Evolutionary conservation across 2,113 vertebrate species (phyloP).

Genomic region (Scomber scombrus): DNA sequence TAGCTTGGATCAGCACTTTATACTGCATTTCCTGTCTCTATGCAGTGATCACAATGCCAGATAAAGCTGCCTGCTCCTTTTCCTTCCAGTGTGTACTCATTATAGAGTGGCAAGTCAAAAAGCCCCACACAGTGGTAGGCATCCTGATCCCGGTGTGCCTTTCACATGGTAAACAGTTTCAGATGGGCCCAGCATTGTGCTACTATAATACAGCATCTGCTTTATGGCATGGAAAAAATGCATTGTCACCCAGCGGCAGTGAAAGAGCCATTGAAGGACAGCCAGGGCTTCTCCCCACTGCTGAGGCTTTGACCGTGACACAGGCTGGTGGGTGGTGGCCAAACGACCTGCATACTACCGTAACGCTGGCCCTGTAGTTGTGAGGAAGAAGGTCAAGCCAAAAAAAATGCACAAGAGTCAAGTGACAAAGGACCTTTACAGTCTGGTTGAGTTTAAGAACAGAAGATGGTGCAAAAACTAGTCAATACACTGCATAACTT

Average conservation of each 20-base stretch:
- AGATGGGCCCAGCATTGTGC: conserved; percentile 79
- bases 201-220: conserved; percentile 83
- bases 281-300: conserved; percentile 66
- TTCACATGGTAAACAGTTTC: conserved; percentile 84
- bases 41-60: conserved; percentile 77
- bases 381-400: background rate
- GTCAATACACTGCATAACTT: conserved; percentile 53
- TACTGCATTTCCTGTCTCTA: conserved; percentile 76
- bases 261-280: conserved; percentile 80
- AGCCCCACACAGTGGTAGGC: conserved; percentile 76
- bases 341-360: conserved; percentile 35
- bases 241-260: conserved; percentile 79
- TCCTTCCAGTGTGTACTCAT: conserved; percentile 72
- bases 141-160: conserved; percentile 79
- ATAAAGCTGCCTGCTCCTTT: conserved; percentile 69
- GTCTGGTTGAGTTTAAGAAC: conserved; percentile 23
- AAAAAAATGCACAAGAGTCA: conserved; percentile 32
- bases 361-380: conserved; percentile 4
- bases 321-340: conserved; percentile 66
- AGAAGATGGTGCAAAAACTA: conserved; percentile 36
- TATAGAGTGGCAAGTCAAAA: conserved; percentile 83
- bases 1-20: conserved; percentile 81
- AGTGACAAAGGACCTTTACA: conserved; percentile 34
- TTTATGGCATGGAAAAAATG: conserved; percentile 84
- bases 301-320: conserved; percentile 66